Percentiles rank a stretch among this genome's conserved stretches.
Evolutionary conservation across 2,797 vertebrate genomes (phyloP).

Genomic region (Crossoptilon crossoptilon): DNA sequence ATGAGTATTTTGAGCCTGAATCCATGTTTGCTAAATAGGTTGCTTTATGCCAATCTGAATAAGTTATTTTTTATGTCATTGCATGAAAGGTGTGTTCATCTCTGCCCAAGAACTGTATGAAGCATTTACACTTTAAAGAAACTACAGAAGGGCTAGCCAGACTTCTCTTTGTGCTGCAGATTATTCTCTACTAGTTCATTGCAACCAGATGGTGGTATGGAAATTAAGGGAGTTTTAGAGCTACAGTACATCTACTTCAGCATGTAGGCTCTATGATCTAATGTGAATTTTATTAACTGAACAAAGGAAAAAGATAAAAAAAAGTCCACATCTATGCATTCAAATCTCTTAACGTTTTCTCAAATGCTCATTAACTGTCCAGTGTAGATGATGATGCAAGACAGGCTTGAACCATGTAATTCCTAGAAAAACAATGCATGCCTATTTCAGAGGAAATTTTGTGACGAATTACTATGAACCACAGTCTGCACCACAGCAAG

Average conservation of each 20-base stretch:
- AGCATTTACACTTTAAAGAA: not conserved
- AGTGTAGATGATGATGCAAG: not conserved
- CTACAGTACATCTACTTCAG: not conserved
- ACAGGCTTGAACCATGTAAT: not conserved
- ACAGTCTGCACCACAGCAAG: not conserved
- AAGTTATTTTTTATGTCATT: too few relatives aligned
- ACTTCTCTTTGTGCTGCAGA: not conserved
- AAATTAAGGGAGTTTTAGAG: not conserved
- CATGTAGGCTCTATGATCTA: not conserved
- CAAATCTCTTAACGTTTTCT: not conserved
- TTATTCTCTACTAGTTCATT: not conserved
- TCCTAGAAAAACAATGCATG: not conserved
- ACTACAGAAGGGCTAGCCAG: not conserved
- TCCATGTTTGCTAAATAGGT: too few relatives aligned
- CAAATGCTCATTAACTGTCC: not conserved
- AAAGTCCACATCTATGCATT: not conserved
- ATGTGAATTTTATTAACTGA: not conserved
- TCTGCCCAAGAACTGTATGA: not conserved
- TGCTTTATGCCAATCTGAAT: too few relatives aligned
- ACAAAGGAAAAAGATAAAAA: not conserved
- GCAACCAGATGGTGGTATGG: not conserved
- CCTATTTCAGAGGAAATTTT: not conserved
- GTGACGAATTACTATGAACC: not conserved
- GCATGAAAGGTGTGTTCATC: too few relatives aligned
- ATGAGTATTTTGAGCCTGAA: too few relatives aligned